These are phyloP conservation scores for Ptilodon capucinus DNA, from an alignment of 2,888 invertebrate genomes.

Conservation along the genomic window DNA sequence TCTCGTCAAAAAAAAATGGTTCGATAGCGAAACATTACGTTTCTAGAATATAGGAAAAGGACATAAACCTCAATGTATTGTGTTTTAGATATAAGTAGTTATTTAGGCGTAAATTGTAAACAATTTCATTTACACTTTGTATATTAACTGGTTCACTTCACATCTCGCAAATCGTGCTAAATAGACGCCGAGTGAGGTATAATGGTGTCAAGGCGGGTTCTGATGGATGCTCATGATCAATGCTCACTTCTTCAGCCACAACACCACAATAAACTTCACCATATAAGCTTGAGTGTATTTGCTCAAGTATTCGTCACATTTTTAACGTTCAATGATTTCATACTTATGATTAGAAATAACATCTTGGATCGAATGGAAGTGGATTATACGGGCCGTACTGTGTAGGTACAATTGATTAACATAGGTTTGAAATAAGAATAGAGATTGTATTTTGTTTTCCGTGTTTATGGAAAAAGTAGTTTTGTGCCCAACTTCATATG, in stretches of 20 bases:
- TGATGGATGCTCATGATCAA: constrained; percentile 15
- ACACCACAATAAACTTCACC: constrained; percentile 15
- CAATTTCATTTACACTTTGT: not conserved
- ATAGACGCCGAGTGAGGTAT: constrained; percentile 41
- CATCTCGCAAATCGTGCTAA: constrained; percentile 45
- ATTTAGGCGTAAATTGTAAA: not conserved
- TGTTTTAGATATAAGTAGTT: too few species aligned
- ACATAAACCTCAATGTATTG: too few species aligned
- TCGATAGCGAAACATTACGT: too few species aligned
- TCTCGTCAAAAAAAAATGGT: too few species aligned
- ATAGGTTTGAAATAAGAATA: too few species aligned
- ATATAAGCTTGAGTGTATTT: constrained; percentile 21
- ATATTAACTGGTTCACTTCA: constrained; percentile 11
- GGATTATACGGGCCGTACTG: too few species aligned
- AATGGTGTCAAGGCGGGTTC: constrained; percentile 59
- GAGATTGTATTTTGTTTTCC: too few species aligned
- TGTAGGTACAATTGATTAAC: too few species aligned
- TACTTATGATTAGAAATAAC: not conserved
- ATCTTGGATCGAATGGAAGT: too few species aligned
- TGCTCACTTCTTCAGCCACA: constrained; percentile 18
- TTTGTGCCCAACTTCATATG: too few species aligned
- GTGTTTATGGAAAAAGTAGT: too few species aligned
- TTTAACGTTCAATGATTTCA: not conserved
- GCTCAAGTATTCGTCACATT: constrained; percentile 15
- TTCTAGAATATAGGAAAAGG: too few species aligned